phyloP scores from a whole-genome alignment of 2,797 vertebrate species.

The Phalloptychus januarius region DNA sequence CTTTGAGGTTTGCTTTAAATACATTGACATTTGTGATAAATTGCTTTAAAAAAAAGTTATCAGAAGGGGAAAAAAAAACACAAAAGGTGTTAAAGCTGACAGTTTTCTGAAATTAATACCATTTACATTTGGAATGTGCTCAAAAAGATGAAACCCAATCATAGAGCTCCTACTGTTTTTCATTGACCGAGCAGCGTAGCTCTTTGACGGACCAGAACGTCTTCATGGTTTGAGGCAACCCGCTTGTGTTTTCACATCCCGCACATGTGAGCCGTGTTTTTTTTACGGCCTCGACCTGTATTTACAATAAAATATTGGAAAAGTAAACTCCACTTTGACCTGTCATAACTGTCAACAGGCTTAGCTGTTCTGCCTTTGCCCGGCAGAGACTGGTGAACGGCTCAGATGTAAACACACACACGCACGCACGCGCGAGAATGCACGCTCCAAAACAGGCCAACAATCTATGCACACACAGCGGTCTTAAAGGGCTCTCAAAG shows the following conservation, averaged over 20 bases:
- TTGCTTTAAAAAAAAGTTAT: not conserved
- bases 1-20: not conserved
- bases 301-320: slow-evolving; percentile 72
- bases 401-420: slow-evolving; percentile 17
- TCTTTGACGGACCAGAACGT: slow-evolving; percentile 42
- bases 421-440: not conserved
- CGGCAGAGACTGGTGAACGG: slow-evolving; percentile 14
- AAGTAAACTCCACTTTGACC: slow-evolving; percentile 50
- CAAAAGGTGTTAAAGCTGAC: slow-evolving; percentile 47
- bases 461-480: not conserved
- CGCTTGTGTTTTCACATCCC: slow-evolving; percentile 58
- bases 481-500: slow-evolving; percentile 62
- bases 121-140: slow-evolving; percentile 21
- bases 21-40: not conserved
- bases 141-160: slow-evolving; percentile 47
- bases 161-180: slow-evolving; percentile 14
- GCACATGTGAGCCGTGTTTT: slow-evolving; percentile 19
- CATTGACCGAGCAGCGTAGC: slow-evolving; percentile 31
- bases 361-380: slow-evolving; percentile 12
- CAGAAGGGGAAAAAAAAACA: slow-evolving; percentile 1
- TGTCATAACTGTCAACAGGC: slow-evolving; percentile 68
- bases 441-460: slow-evolving; percentile 14
- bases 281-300: slow-evolving; percentile 37
- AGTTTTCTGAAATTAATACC: slow-evolving; percentile 26
- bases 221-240: slow-evolving; percentile 52